phyloP scores from a whole-genome alignment of 2,797 vertebrate genomes.

The Antrozous pallidus region DNA sequence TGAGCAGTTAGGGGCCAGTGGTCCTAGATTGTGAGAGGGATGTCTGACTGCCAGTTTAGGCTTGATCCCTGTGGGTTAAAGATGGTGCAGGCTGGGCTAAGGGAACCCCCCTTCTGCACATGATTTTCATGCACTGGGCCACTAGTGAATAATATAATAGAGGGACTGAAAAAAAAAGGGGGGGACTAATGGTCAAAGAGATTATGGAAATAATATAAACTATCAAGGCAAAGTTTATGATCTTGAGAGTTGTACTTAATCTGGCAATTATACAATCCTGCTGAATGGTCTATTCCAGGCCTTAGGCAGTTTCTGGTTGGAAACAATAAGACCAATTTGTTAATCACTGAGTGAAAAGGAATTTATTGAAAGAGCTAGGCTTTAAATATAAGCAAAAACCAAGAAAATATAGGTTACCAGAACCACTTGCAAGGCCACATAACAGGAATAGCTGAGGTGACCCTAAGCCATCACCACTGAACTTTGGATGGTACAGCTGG shows the following conservation, averaged over 20 bases:
- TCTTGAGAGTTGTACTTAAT: not conserved
- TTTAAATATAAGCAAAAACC: conserved; percentile 42
- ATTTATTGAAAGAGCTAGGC: conserved; percentile 6
- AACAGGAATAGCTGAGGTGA: not conserved
- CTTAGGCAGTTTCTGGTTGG: not conserved
- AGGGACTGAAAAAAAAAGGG: not conserved
- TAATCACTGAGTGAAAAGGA: not conserved
- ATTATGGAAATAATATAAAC: not conserved
- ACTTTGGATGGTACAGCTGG: not conserved
- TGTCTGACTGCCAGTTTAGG: no score
- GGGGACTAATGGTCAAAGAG: not conserved
- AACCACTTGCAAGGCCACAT: not conserved
- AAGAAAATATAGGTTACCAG: not conserved
- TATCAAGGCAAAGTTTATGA: not conserved
- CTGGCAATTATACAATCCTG: not conserved
- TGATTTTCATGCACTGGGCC: no score
- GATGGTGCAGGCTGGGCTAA: no score
- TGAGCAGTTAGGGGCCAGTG: no score
- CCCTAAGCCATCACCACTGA: not conserved
- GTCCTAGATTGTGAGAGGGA: no score
- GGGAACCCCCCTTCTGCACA: no score
- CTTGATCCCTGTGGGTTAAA: no score
- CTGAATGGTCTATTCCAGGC: no score
- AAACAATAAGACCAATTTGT: not conserved
- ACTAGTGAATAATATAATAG: not conserved